Base-by-base conservation (phyloP, 1,140 invertebrate genomes). In the Solenopsis invicta region DNA sequence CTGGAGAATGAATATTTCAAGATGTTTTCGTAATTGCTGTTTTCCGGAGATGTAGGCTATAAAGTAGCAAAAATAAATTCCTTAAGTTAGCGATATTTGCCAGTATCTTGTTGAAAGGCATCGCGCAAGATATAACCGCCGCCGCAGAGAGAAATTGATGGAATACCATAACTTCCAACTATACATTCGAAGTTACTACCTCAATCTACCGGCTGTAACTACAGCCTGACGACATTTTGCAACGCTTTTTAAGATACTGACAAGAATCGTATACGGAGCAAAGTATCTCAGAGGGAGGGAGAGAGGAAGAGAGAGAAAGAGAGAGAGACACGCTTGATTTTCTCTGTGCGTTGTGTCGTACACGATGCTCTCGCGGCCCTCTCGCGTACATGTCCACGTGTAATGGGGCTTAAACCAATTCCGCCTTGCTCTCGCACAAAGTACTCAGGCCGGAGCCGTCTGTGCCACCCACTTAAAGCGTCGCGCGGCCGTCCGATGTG, bases 381-480 rank as follows among this genome's bases (percentile, higher is more conserved):
- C 82, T 69, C 62, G 86, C 81, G 82, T 89, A 86, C 78, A 81
- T 86, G 89, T 87, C 86, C 64, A 80, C 84, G 61, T 90, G 82
- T 91, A 91, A 91, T 91, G 78, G 80, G 87, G 84, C 87, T 90
- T 91, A 90, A 91, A 91, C 85, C 90, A 91, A 91, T 91, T 91
- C 89, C 85, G 85, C 74, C 85, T 90, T 78, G 89, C 87, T 88
- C 81, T 88, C 54, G 86, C 78, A 90, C 89, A 90, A 91, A 91
- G 89, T 91, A 88, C 89, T 78, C 82, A 56, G 50, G 72, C 77
- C 89, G 87, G 90, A 91, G 90, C 90, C 87, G 90, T 91, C 90
- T 91, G 90, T 91, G 88, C 90, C 89, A 89, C 90, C 89, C 90
- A 91, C 84, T 91, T 91, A 91, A 91, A 91, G 89, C 87, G 59